Percentiles rank a stretch among this genome's conserved stretches.
Evolutionary conservation across 2,888 invertebrate species (phyloP).

Genomic region (Calameuta idolon): DNA sequence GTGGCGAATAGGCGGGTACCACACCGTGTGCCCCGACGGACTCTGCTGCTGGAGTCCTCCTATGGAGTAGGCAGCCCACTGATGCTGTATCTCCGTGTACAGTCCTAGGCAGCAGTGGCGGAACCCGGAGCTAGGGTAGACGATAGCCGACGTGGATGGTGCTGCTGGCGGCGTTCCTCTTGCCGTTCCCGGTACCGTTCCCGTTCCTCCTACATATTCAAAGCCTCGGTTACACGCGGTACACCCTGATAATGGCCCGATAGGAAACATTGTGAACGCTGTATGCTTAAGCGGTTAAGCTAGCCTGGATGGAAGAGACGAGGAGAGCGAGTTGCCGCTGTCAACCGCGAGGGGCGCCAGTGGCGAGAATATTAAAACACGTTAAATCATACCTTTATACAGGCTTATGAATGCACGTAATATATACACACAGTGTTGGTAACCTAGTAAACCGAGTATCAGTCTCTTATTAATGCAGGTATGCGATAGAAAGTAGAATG

Average conservation of each 20-base stretch:
- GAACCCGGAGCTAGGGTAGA: neutral
- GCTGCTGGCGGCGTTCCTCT: neutral
- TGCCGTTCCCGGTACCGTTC: neutral
- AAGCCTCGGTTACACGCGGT: slow-evolving; percentile 20
- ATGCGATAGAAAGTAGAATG: slow-evolving; percentile 13
- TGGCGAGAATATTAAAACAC: neutral
- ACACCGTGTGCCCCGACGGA: neutral
- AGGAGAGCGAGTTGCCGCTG: neutral
- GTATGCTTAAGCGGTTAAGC: slow-evolving; percentile 10
- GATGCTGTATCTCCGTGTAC: neutral
- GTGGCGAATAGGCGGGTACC: slow-evolving; percentile 11
- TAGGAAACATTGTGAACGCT: slow-evolving; percentile 11
- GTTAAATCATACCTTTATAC: neutral
- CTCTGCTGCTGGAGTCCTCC: neutral
- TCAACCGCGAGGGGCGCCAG: neutral
- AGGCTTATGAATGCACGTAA: neutral
- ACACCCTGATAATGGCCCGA: slow-evolving; percentile 21
- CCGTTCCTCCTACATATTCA: slow-evolving; percentile 26
- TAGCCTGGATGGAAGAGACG: neutral
- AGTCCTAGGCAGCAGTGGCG: neutral
- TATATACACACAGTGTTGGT: neutral
- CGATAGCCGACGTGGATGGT: neutral
- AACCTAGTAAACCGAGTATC: slow-evolving; percentile 7
- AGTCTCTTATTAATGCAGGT: slow-evolving; percentile 14
- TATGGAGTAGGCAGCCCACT: neutral